Evolutionary conservation across 2,888 invertebrate genomes (phyloP), one percentile per base, ranked within the genome.

Genomic region (Drosophila phalerata): DNA sequence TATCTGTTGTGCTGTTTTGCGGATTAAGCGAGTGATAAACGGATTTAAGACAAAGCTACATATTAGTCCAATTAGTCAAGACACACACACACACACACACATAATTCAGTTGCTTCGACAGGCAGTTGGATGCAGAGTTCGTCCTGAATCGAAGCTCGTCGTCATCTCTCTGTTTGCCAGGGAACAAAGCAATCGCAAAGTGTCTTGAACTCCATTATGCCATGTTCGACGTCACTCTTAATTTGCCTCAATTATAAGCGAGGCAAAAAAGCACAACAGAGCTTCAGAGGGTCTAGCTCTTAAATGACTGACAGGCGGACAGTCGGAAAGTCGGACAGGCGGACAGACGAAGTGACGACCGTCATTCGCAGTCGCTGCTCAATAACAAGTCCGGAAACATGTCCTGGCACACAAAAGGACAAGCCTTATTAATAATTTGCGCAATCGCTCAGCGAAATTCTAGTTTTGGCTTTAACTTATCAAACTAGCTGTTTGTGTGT

Each of bases 161-260:
- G 15, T 17, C 40, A 25, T 15, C 17, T 30, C 30, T 40, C 25
- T 37, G 45, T 57, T 60, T 58, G 67, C 63, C 70, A 49, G 25
- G 53, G 57, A 63, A 69, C 71, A 64, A 69, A 52, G 34, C 19
- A 6, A 49, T 19, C 69, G 79, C 57, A 76, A 85, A 85, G 83
- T 89, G 74, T 71, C 82, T 79, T 78, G 60, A 85, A 91, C 89
- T 89, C 90, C 86, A 89, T 90, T 90, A 88, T 81, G 72, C 80
- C 69, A 60, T 91, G 90, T 91, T 89, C 80, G 73, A 76, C 67
- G 91, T 91, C 90, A 90, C 78, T 91, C 90, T 88, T 91, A 73
- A 91, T 90, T 91, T 91, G 82, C 79, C 80, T 74, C 88, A 90
- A 88, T 89, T 89, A 90, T 73, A 74, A 73, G 73, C 65, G 48